Conservation (phyloP, 2,888 invertebrate species). For the Danaus chrysippus region DNA sequence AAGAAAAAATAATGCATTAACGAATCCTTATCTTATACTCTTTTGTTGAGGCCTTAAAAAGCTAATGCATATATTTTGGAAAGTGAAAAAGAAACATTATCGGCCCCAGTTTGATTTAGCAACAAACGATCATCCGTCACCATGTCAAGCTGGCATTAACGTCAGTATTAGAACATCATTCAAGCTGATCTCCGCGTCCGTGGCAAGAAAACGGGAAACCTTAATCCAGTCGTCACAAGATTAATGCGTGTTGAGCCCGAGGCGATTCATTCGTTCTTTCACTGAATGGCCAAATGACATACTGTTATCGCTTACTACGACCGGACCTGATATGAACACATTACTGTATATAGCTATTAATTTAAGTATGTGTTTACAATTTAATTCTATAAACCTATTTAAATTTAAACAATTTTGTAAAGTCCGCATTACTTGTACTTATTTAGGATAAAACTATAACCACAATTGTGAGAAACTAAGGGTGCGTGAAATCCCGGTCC, state of each 20-base stretch:
- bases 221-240: conserved; percentile 34
- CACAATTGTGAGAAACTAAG: conserved; percentile 4
- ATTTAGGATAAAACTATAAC: conserved; percentile 2
- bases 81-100: conserved; percentile 1
- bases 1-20: too few relatives aligned
- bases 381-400: background rate
- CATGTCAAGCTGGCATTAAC: conserved; percentile 23
- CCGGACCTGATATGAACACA: background rate
- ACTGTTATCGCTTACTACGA: background rate
- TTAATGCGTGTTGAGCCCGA: conserved; percentile 31
- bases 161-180: conserved; percentile 18
- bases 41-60: background rate
- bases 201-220: conserved; percentile 18
- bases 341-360: too few relatives aligned
- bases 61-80: background rate
- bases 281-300: conserved; percentile 26
- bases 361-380: background rate
- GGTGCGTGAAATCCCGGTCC: conserved; percentile 4
- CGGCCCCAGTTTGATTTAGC: conserved; percentile 16
- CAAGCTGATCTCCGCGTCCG: conserved; percentile 16
- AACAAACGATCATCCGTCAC: conserved; percentile 19
- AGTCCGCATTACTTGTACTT: background rate
- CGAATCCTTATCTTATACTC: too few relatives aligned
- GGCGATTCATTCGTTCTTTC: conserved; percentile 31
- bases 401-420: background rate